Evolutionary conservation across 2,113 vertebrate species (phyloP), one percentile per base, ranked within the genome.

Genomic region (Cnemophilus loriae): DNA sequence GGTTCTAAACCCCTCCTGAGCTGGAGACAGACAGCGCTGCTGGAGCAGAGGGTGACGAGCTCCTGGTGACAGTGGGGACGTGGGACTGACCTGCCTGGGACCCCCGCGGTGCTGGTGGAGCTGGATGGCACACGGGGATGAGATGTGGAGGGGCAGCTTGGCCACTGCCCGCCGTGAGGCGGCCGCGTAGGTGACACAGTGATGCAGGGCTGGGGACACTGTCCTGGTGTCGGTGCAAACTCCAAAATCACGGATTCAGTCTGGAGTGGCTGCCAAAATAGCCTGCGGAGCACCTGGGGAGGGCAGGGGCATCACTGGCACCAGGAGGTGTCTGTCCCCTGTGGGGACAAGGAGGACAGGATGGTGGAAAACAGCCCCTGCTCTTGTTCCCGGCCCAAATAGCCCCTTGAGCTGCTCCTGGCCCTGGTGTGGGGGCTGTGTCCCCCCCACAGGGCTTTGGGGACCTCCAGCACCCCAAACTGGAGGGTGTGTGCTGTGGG

Each of bases 121-220:
- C 56, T 52, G 21, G 2, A 2, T 18, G 41, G 56, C 3, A 6
- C 1, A 0, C 5, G 69, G 59, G 57, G 26, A 84, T 2, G 2
- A 47, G 30, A 33, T n/a, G 19, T 1, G 1, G 24, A 0, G 3
- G 24, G 44, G 41, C 61, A 89, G 46, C 15, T 4, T 4, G 20
- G 65, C 20, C 73, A 78, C 41, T 21, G 19, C 56, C 61, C n/a
- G 56, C 41, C 7, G n/a, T n/a, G 56, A 32, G 32, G 67, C 57
- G 42, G 49, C 39, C 10, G 2, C 3, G 9, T 2, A 19, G 65
- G 65, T 37, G 64, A 4, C 42, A 26, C 11, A 28, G 27, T 4
- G 65, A 16, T 3, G 8, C 56, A 75, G 53, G 67, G 63, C 70
- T 75, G 61, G 60, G 90, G 59, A 37, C 33, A 7, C 14, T 1